These are phyloP conservation scores for Artemia sinica DNA, from an alignment of 2,888 invertebrate species.

Conservation along the genomic window DNA sequence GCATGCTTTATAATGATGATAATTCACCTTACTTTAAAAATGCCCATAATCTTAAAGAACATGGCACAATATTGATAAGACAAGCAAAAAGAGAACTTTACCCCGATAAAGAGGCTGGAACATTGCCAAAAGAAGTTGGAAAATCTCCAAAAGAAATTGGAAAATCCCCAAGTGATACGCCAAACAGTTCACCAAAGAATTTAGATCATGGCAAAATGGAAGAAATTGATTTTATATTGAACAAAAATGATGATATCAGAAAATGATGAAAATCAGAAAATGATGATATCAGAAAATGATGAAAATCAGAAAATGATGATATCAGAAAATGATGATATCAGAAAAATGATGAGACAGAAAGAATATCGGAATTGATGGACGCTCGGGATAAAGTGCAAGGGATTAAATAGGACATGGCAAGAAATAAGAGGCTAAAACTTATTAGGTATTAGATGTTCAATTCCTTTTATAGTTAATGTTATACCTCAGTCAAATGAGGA, in stretches of 20 bases:
- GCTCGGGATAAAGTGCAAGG: slow-evolving; percentile 44
- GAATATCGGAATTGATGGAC: slow-evolving; percentile 40
- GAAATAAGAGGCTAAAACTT: slow-evolving; percentile 41
- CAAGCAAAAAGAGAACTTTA: slow-evolving; percentile 6
- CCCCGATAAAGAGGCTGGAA: neutral
- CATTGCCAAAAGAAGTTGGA: neutral
- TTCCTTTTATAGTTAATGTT: neutral
- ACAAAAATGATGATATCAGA: slow-evolving; percentile 51
- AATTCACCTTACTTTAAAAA: slow-evolving; percentile 87
- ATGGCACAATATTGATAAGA: slow-evolving; percentile 28
- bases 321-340: no score
- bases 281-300: no score
- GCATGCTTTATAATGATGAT: slow-evolving; percentile 81
- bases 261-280: no score
- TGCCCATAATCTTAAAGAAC: slow-evolving; percentile 72
- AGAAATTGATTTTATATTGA: neutral
- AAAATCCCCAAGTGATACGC: neutral
- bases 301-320: no score
- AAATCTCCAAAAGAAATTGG: neutral
- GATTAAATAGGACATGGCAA: slow-evolving; percentile 40
- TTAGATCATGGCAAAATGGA: neutral
- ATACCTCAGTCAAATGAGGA: no score
- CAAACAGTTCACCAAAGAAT: neutral
- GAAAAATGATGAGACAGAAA: slow-evolving; percentile 27
- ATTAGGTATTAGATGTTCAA: slow-evolving; percentile 25